A percentile compares a stretch with the other conserved stretches of the same genome.
Evolutionary conservation across 2,888 invertebrate species (phyloP).

Genomic region (Tinea pellionella): DNA sequence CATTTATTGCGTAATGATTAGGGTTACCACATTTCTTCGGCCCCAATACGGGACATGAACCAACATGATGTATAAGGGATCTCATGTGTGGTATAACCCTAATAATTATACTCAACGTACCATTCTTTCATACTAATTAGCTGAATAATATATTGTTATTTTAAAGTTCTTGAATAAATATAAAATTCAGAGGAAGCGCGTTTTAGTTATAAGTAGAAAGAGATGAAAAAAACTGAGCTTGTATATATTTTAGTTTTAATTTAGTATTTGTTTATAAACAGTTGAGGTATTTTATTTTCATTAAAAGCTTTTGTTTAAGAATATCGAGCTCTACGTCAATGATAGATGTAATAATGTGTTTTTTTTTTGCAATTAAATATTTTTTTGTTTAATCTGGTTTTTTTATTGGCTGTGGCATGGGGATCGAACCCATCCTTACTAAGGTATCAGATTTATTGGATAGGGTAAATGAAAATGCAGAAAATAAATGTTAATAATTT

Average conservation of each 20-base stretch:
- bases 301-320: background rate
- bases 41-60: too few relatives aligned
- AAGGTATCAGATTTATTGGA: too few relatives aligned
- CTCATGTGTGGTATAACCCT: too few relatives aligned
- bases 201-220: conserved; percentile 1
- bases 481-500: too few relatives aligned
- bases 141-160: background rate
- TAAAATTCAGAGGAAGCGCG: background rate
- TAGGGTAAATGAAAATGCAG: too few relatives aligned
- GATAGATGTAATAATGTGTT: background rate
- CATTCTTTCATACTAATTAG: too few relatives aligned
- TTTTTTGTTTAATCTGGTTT: background rate
- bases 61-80: too few relatives aligned
- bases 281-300: background rate
- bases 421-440: too few relatives aligned
- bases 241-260: background rate
- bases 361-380: background rate
- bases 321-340: background rate
- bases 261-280: background rate
- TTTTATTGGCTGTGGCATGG: background rate
- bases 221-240: background rate
- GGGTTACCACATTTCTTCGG: too few relatives aligned
- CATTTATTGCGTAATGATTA: too few relatives aligned
- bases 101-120: too few relatives aligned
- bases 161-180: background rate